A percentile compares a stretch with the other conserved stretches of the same genome.
Evolutionary conservation across 37 sponge, comb jelly and placozoan genomes (phyloP).

Genomic region (Halichondria panicea): DNA sequence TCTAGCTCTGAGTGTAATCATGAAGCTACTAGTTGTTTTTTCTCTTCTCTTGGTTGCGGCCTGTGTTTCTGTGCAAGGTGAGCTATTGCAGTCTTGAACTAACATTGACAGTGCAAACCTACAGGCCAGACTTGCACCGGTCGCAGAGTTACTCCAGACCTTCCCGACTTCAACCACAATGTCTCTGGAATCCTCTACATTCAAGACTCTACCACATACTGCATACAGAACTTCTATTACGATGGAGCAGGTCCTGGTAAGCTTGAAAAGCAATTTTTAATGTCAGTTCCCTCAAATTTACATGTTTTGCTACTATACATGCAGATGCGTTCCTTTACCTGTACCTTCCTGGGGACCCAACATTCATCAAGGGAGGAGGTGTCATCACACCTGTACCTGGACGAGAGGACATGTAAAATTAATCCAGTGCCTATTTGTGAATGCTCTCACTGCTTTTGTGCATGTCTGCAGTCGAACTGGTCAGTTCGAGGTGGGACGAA

Average conservation of each 20-base stretch:
- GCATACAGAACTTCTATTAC: conserved; percentile 23
- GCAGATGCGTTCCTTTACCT: conserved; percentile 30
- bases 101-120: no score
- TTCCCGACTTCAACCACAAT: not conserved
- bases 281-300: not conserved
- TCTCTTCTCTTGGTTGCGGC: no score
- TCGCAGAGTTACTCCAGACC: no score
- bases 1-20: no score
- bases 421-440: not conserved
- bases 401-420: not conserved
- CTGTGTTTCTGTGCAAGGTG: no score
- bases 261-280: not conserved
- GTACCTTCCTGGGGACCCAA: conserved; percentile 6
- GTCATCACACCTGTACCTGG: not conserved
- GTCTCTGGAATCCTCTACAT: conserved; percentile 5
- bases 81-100: no score
- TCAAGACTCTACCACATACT: not conserved
- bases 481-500: not conserved
- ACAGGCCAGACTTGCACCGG: no score
- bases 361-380: conserved; percentile 2
- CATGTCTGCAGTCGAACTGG: not conserved
- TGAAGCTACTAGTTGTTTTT: no score
- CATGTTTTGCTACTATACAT: not conserved
- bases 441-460: not conserved
- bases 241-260: conserved; percentile 25